Evolutionary conservation across 2,797 vertebrate species (phyloP).

Genomic region (Parauchenoglanis punctatus): DNA sequence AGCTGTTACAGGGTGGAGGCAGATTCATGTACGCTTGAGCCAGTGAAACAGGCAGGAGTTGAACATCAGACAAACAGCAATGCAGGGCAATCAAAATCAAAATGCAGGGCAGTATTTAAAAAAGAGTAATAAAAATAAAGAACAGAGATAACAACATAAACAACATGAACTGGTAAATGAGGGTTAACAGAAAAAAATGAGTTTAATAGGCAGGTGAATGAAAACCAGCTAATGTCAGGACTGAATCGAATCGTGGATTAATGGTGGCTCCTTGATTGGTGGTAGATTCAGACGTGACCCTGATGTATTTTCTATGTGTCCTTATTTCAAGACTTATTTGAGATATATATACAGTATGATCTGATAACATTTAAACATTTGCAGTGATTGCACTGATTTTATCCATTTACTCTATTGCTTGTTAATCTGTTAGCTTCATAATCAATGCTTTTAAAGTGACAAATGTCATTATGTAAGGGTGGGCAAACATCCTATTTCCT

Average conservation of each 20-base stretch:
- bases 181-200: not conserved
- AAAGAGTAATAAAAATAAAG: not conserved
- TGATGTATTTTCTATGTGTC: not conserved
- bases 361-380: not conserved
- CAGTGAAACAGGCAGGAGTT: not conserved
- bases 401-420: not conserved
- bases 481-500: slow-evolving; percentile 63
- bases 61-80: not conserved
- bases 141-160: not conserved
- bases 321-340: not conserved
- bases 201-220: not conserved
- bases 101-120: not conserved
- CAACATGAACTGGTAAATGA: not conserved
- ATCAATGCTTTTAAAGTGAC: not conserved
- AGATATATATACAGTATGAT: not conserved
- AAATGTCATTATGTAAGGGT: slow-evolving; percentile 58
- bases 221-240: not conserved
- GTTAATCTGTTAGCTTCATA: not conserved
- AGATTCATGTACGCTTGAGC: not conserved
- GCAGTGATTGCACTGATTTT: not conserved
- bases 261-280: not conserved
- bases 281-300: not conserved
- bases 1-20: not conserved
- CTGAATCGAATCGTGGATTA: not conserved
- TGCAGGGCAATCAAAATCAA: not conserved